phyloP scores from a whole-genome alignment of 2,113 vertebrate genomes.

The Phaetusa simplex region DNA sequence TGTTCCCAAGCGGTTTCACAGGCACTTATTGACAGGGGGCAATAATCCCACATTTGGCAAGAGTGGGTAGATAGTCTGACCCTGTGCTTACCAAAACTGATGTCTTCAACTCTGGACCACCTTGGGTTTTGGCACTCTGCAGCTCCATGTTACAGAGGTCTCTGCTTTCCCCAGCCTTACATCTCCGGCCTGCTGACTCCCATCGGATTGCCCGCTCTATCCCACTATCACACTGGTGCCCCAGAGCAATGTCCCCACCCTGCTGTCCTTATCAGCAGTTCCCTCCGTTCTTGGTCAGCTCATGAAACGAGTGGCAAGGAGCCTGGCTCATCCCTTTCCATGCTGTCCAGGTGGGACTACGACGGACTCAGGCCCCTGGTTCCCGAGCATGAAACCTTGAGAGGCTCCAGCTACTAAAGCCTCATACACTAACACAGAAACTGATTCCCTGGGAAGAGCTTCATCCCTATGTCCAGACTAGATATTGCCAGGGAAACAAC shows the following conservation, averaged over 20 bases:
- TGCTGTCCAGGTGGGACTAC: neutral
- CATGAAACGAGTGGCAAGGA: fast-evolving
- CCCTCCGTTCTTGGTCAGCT: neutral
- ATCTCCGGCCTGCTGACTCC: neutral
- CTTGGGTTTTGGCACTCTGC: too few species aligned
- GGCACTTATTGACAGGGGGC: neutral
- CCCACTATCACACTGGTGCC: neutral
- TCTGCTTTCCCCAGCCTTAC: neutral
- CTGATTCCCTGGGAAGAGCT: neutral
- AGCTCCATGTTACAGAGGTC: neutral
- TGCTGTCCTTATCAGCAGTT: neutral
- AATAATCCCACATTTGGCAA: neutral
- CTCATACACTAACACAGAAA: fast-evolving
- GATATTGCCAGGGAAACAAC: neutral
- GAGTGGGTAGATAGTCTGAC: too few species aligned
- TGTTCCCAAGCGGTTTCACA: neutral
- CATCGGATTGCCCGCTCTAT: neutral
- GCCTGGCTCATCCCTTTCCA: neutral
- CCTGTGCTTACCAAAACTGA: neutral
- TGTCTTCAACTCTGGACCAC: neutral
- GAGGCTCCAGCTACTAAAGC: neutral
- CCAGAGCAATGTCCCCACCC: neutral
- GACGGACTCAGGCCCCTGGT: too few species aligned
- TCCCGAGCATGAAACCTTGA: neutral
- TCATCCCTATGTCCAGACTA: too few species aligned